These are phyloP conservation scores for Dendrophyllia cribrosa DNA, from an alignment of 64 coral and sea anemone species.

Conservation along the genomic window DNA sequence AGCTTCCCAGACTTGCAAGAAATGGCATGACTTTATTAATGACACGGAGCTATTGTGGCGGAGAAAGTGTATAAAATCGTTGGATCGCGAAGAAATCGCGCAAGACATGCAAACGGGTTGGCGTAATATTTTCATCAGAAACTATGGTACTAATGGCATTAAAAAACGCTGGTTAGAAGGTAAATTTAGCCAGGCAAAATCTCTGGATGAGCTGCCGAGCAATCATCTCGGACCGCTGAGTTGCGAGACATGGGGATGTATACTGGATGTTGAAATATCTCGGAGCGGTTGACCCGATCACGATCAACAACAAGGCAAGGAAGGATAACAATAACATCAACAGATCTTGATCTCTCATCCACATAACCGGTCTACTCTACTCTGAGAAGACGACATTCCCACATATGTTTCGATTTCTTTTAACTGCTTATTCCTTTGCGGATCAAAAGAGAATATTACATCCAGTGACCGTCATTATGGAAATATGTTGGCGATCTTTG, in stretches of 20 bases:
- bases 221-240: constrained; percentile 70
- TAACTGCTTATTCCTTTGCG: no score
- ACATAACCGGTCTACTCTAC: no score
- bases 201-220: constrained; percentile 67
- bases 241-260: constrained; percentile 82
- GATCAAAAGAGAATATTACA: no score
- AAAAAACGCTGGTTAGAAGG: constrained; percentile 85
- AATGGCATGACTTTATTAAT: constrained; percentile 76
- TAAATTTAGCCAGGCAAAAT: constrained; percentile 63
- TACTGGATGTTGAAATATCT: constrained; percentile 82
- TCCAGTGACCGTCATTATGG: no score
- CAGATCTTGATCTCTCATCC: no score
- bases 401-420: no score
- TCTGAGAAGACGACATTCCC: no score
- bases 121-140: constrained; percentile 72
- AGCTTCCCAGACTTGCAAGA: constrained; percentile 68
- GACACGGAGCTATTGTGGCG: constrained; percentile 81
- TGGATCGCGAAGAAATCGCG: constrained; percentile 60
- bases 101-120: constrained; percentile 62
- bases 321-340: no score
- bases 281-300: constrained; percentile 20
- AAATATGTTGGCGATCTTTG: no score
- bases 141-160: constrained; percentile 73
- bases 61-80: constrained; percentile 44
- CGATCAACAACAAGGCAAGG: no score